phyloP scores from a whole-genome alignment of 2,113 vertebrate species.

The Columbina picui region DNA sequence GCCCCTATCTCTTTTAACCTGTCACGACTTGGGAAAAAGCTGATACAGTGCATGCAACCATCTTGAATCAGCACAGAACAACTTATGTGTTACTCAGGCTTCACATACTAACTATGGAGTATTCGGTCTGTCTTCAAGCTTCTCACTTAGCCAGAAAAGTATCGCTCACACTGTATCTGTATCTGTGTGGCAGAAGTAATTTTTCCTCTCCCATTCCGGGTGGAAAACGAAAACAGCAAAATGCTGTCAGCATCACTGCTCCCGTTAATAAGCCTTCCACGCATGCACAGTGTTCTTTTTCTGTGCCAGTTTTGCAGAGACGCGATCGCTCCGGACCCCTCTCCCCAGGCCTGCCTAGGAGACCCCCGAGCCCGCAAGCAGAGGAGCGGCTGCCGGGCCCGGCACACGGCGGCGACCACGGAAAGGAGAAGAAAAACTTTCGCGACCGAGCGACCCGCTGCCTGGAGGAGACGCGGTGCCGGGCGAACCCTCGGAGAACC shows the following conservation, averaged over 20 bases:
- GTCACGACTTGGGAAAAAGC: neutral
- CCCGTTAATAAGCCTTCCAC: neutral
- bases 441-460: neutral
- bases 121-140: neutral
- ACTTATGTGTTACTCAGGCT: neutral
- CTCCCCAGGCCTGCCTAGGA: neutral
- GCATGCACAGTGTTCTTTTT: neutral
- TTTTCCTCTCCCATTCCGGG: neutral
- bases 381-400: neutral
- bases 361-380: neutral
- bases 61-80: neutral
- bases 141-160: neutral
- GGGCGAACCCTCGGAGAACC: neutral
- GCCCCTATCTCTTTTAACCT: neutral
- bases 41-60: neutral
- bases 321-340: neutral
- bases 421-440: neutral
- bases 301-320: neutral
- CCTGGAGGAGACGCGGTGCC: neutral
- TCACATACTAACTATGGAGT: neutral
- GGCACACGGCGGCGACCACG: neutral
- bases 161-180: no score
- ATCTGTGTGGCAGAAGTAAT: neutral
- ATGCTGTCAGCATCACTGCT: accelerated
- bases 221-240: neutral